A percentile compares a stretch with the other conserved stretches of the same genome.
These are phyloP conservation scores for Stenurella melanura DNA, from an alignment of 2,888 invertebrate species.

Conservation along the genomic window DNA sequence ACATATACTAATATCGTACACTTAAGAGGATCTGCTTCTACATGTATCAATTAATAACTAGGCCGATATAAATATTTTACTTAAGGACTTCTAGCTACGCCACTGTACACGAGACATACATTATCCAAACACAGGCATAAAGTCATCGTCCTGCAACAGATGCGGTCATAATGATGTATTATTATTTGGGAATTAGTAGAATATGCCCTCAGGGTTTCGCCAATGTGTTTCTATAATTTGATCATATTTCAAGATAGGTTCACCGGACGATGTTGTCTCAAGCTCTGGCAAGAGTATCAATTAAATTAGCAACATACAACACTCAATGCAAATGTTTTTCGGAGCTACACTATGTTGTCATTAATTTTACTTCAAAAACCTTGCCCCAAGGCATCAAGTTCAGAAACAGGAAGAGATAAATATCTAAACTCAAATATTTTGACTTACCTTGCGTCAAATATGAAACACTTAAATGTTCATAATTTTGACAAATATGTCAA, in stretches of 20 bases:
- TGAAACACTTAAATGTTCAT: not conserved
- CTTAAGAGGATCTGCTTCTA: no score
- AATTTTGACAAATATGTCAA: not conserved
- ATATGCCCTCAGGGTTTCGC: not conserved
- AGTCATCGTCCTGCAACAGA: not conserved
- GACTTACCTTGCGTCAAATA: not conserved
- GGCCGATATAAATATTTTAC: no score
- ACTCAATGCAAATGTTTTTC: not conserved
- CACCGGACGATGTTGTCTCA: not conserved
- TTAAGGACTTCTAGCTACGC: not conserved
- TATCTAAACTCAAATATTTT: constrained; percentile 1
- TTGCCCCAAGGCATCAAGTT: not conserved
- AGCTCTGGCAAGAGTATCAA: not conserved
- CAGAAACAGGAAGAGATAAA: not conserved
- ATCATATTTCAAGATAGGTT: not conserved
- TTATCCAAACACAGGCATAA: not conserved
- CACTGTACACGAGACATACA: not conserved
- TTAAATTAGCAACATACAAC: not conserved
- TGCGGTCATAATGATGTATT: not conserved
- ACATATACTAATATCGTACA: no score
- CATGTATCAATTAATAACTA: no score
- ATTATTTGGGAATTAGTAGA: not conserved
- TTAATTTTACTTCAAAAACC: not conserved
- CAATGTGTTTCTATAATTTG: not conserved
- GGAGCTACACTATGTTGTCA: not conserved